phyloP scores from a whole-genome alignment of 2,113 vertebrate species.

The Bucco capensis region DNA sequence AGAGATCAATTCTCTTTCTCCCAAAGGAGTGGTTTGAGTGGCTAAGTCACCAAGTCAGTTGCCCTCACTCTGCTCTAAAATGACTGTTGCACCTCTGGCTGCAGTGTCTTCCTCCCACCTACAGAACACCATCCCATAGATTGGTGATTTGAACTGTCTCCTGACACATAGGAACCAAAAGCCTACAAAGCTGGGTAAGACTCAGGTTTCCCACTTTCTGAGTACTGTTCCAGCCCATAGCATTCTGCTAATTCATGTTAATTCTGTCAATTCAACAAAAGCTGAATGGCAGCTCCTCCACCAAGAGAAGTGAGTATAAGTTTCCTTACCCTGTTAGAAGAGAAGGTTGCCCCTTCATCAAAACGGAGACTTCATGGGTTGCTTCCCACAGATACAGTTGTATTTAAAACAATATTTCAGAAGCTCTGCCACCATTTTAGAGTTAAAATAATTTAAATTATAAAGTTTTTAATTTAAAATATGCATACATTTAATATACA shows the following conservation, averaged over 20 bases:
- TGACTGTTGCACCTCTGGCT: neutral
- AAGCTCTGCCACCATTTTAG: neutral
- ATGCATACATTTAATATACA: slow-evolving; percentile 76
- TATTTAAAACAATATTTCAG: neutral
- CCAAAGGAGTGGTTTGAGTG: neutral
- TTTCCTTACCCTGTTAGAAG: neutral
- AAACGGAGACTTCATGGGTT: neutral
- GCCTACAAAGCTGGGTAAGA: neutral
- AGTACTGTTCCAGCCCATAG: neutral
- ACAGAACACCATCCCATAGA: neutral
- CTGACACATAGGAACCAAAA: neutral
- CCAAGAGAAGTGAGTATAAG: neutral
- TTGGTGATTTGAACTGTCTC: neutral
- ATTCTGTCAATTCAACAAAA: neutral
- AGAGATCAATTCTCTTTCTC: neutral
- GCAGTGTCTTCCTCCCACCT: neutral
- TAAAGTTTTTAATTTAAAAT: slow-evolving; percentile 68
- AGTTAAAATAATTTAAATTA: slow-evolving; percentile 2
- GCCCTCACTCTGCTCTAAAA: neutral
- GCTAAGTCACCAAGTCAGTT: neutral
- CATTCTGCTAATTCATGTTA: neutral
- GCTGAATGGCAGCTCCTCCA: neutral
- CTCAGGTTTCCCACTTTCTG: neutral
- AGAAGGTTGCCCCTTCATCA: neutral
- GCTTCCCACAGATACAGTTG: neutral